Evolutionary conservation across 2,797 vertebrate genomes (phyloP).

Genomic region (Selene dorsalis): DNA sequence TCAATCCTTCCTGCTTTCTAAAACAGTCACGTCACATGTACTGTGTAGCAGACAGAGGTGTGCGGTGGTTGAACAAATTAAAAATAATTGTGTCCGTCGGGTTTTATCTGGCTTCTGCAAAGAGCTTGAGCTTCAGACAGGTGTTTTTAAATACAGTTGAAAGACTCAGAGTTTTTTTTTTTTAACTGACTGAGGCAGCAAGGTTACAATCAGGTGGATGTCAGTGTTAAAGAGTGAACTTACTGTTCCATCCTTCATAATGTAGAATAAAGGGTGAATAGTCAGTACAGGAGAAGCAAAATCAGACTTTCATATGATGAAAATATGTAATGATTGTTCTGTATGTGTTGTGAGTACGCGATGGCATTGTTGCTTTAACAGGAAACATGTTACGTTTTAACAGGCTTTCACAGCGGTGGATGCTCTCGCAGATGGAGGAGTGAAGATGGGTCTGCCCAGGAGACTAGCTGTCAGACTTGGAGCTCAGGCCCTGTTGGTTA

Average conservation of each 20-base stretch:
- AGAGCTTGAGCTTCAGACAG: conserved; percentile 1
- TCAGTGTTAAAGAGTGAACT: background rate
- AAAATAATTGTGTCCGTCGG: conserved; percentile 33
- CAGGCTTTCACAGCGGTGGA: conserved; percentile 96
- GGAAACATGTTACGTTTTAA: conserved; percentile 18
- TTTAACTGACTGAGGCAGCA: background rate
- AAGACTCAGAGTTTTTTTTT: background rate
- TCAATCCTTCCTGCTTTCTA: conserved; percentile 20
- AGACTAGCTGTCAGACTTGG: conserved; percentile 93
- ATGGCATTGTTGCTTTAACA: background rate
- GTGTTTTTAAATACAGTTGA: conserved; percentile 22
- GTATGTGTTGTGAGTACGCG: background rate
- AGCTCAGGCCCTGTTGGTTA: conserved; percentile 96
- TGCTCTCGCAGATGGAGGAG: conserved; percentile 94
- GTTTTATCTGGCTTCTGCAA: conserved; percentile 37
- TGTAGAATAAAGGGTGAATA: background rate
- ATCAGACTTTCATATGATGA: background rate
- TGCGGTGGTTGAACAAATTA: conserved; percentile 22
- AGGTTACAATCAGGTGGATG: conserved; percentile 3
- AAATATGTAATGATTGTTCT: background rate
- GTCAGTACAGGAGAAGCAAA: background rate
- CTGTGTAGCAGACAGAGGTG: conserved; percentile 17
- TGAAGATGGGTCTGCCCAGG: conserved; percentile 97
- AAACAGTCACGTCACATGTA: conserved; percentile 9
- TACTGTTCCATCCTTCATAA: background rate